These are phyloP conservation scores for Leptinotarsa haldemani DNA, from an alignment of 2,888 invertebrate genomes.

Conservation along the genomic window DNA sequence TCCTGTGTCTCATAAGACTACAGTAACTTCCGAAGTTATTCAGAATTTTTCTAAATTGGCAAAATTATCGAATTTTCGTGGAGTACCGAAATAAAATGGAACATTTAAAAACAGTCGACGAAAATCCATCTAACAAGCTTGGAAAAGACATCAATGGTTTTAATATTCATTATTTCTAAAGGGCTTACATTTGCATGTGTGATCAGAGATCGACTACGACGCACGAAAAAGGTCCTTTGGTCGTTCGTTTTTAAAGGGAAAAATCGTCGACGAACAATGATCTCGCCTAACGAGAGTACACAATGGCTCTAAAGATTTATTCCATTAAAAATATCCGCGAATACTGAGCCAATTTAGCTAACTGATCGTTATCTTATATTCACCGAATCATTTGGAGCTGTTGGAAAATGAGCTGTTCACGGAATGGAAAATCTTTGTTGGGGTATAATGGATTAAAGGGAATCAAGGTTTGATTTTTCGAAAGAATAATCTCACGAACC, in stretches of 20 bases:
- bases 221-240: conserved; percentile 46
- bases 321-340: conserved; percentile 64
- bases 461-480: not conserved
- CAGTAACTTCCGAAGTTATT: too few species aligned
- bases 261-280: conserved; percentile 40
- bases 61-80: not conserved
- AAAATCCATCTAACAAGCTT: conserved; percentile 58
- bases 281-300: conserved; percentile 60
- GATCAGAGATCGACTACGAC: conserved; percentile 45
- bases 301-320: conserved; percentile 63
- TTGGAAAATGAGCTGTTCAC: conserved; percentile 4
- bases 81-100: conserved; percentile 39
- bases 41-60: too few species aligned
- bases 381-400: conserved; percentile 54
- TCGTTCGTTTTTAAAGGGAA: conserved; percentile 34
- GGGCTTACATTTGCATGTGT: conserved; percentile 62
- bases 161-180: conserved; percentile 64
- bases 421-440: conserved; percentile 4
- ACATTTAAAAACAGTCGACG: conserved; percentile 44
- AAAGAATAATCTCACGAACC: too few species aligned
- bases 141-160: conserved; percentile 63
- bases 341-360: conserved; percentile 65
- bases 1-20: too few species aligned
- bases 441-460: not conserved
- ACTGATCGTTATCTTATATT: conserved; percentile 63